Percentiles rank a stretch among this genome's conserved stretches.
phyloP scores from a whole-genome alignment of 2,888 invertebrate genomes.

The Notocelia uddmanniana region DNA sequence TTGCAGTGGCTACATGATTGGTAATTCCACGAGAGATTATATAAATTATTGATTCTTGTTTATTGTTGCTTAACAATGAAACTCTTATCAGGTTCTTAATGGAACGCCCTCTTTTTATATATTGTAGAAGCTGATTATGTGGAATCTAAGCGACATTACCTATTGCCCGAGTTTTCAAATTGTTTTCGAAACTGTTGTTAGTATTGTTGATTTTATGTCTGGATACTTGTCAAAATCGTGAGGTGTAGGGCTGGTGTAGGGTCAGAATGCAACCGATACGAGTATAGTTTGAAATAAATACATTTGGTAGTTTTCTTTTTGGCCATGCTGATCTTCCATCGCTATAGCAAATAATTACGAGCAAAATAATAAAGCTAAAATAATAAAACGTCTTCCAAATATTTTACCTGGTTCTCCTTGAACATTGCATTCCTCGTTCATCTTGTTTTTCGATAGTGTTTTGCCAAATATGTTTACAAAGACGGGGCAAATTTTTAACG shows the following conservation, averaged over 20 bases:
- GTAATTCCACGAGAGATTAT: not conserved
- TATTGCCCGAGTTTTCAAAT: not conserved
- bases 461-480: not conserved
- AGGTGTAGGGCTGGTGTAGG: too few species aligned
- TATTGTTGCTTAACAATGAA: not conserved
- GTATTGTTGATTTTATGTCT: too few species aligned
- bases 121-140: not conserved
- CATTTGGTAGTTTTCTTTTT: too few species aligned
- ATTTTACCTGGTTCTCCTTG: slow-evolving; percentile 15
- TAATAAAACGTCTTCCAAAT: not conserved
- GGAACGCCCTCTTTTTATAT: not conserved
- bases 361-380: not conserved
- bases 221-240: too few species aligned
- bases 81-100: not conserved
- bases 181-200: too few species aligned
- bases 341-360: not conserved
- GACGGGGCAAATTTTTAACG: too few species aligned
- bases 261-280: too few species aligned
- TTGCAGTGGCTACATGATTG: slow-evolving; percentile 1
- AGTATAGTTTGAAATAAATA: too few species aligned
- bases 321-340: not conserved
- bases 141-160: not conserved
- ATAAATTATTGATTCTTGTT: not conserved
- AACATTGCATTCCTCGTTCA: slow-evolving; percentile 14
- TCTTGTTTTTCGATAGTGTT: not conserved